phyloP scores from a whole-genome alignment of 2,797 vertebrate genomes.

The Leuciscus waleckii region DNA sequence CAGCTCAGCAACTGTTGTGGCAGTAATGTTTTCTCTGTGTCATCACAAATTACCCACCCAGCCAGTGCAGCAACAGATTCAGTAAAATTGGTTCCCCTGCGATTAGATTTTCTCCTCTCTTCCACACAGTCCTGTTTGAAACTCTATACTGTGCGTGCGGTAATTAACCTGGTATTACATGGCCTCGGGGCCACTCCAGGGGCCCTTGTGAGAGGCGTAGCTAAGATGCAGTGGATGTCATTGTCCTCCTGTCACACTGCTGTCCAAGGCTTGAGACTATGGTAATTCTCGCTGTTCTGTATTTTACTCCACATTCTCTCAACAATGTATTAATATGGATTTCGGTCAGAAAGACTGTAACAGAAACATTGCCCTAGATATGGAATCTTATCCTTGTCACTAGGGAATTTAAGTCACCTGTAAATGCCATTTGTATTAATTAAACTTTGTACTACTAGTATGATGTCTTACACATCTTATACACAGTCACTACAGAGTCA shows the following conservation, averaged over 20 bases:
- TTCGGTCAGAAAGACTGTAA: conserved; percentile 9
- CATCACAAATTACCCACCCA: conserved; percentile 64
- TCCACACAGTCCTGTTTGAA: conserved; percentile 36
- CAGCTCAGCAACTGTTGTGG: conserved; percentile 65
- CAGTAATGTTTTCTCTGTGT: conserved; percentile 67
- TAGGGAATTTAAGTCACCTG: conserved; percentile 12
- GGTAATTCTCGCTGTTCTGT: conserved; percentile 46
- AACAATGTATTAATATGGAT: conserved; percentile 19
- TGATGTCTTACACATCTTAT: too few relatives aligned
- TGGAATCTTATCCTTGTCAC: not conserved
- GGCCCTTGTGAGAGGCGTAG: conserved; percentile 45
- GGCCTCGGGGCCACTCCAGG: conserved; percentile 53
- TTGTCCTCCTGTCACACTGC: conserved; percentile 49
- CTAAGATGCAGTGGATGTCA: conserved; percentile 54
- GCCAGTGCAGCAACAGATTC: conserved; percentile 54
- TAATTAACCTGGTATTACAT: conserved; percentile 66
- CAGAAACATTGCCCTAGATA: conserved; percentile 13
- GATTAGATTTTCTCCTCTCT: conserved; percentile 61
- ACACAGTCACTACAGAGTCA: too few relatives aligned
- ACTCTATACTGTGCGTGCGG: conserved; percentile 55
- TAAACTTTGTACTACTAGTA: not conserved
- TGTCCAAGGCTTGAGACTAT: conserved; percentile 47
- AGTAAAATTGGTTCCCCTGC: conserved; percentile 69
- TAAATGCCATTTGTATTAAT: conserved; percentile 3
- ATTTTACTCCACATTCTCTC: conserved; percentile 20